Evolutionary conservation across 2,888 invertebrate species (phyloP), one percentile per base, ranked within the genome.

Genomic region (Drosophila sordidula): DNA sequence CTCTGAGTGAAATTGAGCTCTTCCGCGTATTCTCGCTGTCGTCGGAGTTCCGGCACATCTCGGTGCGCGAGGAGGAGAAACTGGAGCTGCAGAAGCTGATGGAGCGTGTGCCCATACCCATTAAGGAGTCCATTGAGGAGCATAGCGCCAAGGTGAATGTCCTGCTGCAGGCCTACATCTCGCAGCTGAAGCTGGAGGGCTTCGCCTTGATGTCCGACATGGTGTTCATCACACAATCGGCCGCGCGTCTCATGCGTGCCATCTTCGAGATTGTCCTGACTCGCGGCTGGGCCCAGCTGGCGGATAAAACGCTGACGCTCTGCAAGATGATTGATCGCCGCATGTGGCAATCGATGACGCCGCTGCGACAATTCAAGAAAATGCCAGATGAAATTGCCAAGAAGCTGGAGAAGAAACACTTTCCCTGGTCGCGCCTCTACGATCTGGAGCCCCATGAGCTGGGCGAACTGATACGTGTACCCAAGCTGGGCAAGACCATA

Each of bases 331-430:
- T 99, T 67, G 98, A 99, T 91, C 95, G 98, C 0, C 94, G 99
- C 34, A 99, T 99, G 98, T 99, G 99, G 99, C 99, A 99, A 92
- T 98, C 98, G 0, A 98, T 99, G 98, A 98, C 98, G 2, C 99
- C 99, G 1, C 93, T 99, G 12, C 90, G 99, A 12, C 99, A 99
- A 91, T 99, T 99, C 91, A 95, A 97, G 76, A 99, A 98, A 91
- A 98, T 99, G 95, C 99, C 98, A 0, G 98, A 98, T 90, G 99
- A 99, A 93, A 96, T 98, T 16, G 96, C 99, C 8, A 97, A 98
- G 90, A 99, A 99, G 91, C 95, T 99, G 26, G 99, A 99, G 91
- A 99, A 99, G 94, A 99, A 99, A 87, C 97, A 96, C 91, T 97
- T 98, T 91, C 97, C 97, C 0, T 98, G 97, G 97, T 97, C 97